phyloP scores from a whole-genome alignment of 1,140 invertebrate species.

The Adelges cooleyi region DNA sequence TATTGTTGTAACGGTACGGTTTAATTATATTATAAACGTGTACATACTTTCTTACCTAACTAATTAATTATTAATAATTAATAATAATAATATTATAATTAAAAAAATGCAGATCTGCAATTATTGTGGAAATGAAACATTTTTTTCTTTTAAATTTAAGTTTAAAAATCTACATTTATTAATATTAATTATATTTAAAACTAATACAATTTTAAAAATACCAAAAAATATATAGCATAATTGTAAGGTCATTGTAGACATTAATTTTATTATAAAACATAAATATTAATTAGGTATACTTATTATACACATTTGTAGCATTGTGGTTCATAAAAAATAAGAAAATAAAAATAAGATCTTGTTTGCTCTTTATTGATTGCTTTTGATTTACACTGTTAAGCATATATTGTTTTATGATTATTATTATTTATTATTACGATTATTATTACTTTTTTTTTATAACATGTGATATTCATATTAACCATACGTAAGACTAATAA shows the following conservation, averaged over 20 bases:
- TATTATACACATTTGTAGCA: background rate
- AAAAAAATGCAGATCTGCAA: no score
- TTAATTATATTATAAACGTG: constrained; percentile 4
- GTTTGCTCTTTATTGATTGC: constrained; percentile 24
- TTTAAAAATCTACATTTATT: background rate
- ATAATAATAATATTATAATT: background rate
- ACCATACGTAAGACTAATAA: constrained; percentile 26
- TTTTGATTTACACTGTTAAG: constrained; percentile 5
- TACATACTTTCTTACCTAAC: constrained; percentile 9
- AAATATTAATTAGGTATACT: background rate
- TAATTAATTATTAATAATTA: constrained; percentile 5
- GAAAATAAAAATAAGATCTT: background rate
- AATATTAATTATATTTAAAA: background rate
- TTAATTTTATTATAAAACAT: no score
- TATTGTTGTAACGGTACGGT: background rate
- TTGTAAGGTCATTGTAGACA: background rate
- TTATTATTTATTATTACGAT: no score
- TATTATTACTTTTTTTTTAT: constrained; percentile 12
- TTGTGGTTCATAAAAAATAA: constrained; percentile 8
- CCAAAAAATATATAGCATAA: background rate
- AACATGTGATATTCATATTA: constrained; percentile 28
- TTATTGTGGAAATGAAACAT: background rate
- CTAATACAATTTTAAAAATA: background rate
- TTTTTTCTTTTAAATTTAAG: constrained; percentile 8
- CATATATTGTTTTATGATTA: constrained; percentile 2